Base-by-base conservation (phyloP, 2,797 vertebrate species). In the Leptodactylus fallax region DNA sequence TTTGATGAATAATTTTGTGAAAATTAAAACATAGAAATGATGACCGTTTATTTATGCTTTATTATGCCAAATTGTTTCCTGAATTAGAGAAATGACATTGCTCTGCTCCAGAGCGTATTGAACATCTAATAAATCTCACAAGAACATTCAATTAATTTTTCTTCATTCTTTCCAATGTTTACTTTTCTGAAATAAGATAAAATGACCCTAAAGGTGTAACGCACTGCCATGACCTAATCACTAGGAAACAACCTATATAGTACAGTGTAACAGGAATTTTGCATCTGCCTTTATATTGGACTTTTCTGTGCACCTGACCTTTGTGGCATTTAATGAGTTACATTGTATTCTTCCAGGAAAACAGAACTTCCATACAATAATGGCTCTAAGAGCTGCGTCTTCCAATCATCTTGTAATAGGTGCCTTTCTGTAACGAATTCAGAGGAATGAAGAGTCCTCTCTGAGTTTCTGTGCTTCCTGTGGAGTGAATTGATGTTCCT, bases 401-500 rank as follows among this genome's bases (percentile, higher is more conserved):
- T 67, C 55, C 56, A 81, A 85, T 85, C 78, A 81, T 88, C 65
- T 53, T 81, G 86, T 83, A 87, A 87, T 87, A 77, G 81, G 60
- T 6, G 36, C 47, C 58, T 87, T 87, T 82, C 55, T 88, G 78
- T 88, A 76, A 74, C 27, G 79, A 85, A 69, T 61, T 85, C 87
- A 27, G 19, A 27, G 67, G 77, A 88, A 74, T 77, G 55, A 81
- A 63, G 58, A 58, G 78, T 65, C 47, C 58, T 88, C 79, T 53
- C 69, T 16, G 56, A 49, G 69, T 53, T 69, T 71, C 69, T 80
- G 16, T 56, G 56, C 56, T 81, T 81, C 77, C 87, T 81, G 67
- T 67, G 56, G 87, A 67, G 83, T 65, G 78, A 81, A 85, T 85
- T 88, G 82, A 78, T 88, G 83, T 88, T 65, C 67, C 78, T 71